phyloP scores from a whole-genome alignment of 2,113 vertebrate species.

The Cichladusa arquata region DNA sequence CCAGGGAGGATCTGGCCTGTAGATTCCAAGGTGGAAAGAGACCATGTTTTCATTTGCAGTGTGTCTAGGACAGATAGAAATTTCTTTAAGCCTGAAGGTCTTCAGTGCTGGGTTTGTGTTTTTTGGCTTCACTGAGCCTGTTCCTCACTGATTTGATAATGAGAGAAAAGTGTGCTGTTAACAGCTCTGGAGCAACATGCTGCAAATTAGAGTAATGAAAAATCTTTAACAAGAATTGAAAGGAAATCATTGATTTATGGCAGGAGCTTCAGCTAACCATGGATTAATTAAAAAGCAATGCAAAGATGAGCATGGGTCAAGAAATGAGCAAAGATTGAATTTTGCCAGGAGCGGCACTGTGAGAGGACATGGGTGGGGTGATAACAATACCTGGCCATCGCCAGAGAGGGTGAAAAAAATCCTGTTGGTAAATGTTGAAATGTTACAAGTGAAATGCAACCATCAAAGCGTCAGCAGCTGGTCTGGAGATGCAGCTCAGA shows the following conservation, averaged over 20 bases:
- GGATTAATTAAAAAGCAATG: constrained; percentile 58
- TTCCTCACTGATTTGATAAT: constrained; percentile 18
- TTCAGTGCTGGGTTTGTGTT: neutral
- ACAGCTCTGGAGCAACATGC: neutral
- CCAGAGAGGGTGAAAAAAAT: neutral
- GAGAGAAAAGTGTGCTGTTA: constrained; percentile 21
- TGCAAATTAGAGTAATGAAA: constrained; percentile 38
- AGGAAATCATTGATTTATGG: constrained; percentile 54
- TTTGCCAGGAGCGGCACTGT: constrained; percentile 40
- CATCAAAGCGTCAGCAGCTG: neutral
- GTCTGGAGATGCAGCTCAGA: neutral
- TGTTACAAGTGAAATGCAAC: neutral
- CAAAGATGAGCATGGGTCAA: neutral
- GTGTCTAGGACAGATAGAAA: neutral
- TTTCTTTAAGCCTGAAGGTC: neutral
- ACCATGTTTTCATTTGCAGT: neutral
- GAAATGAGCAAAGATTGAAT: constrained; percentile 42
- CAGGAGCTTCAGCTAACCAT: constrained; percentile 40
- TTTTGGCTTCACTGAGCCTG: constrained; percentile 3
- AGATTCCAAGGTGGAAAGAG: neutral
- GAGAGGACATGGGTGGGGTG: neutral
- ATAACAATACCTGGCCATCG: neutral
- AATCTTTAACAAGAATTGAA: constrained; percentile 68
- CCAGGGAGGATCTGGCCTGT: neutral
- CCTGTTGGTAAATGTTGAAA: neutral